Evolutionary conservation across 2,888 invertebrate genomes (phyloP), one percentile per base, ranked within the genome.

Genomic region (Habroteleia sp.): DNA sequence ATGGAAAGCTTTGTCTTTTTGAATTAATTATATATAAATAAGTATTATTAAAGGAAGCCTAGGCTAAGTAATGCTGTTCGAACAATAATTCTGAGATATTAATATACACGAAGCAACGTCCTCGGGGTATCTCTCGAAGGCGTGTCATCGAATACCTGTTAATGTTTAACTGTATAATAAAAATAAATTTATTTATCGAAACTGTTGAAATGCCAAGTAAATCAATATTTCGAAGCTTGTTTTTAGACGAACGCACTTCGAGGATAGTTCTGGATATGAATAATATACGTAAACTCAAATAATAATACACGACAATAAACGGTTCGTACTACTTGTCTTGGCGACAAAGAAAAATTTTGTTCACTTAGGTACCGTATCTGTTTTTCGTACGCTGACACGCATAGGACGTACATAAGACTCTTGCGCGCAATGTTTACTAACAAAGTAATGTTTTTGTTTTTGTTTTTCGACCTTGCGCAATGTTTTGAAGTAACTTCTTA

Each of bases 11-110:
- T 54, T 62, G 74, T 42, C 66, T 74, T 72, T 31, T 76, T 71
- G 69, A 74, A 76, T 78, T 77, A 65, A 80, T 75, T 79, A 81
- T 58, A 76, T 71, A 73, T 76, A 80, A 74, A 4, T 33, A 68
- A 81, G 74, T 65, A 63, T 56, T 46, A 76, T 72, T 65, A 76
- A 76, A 69, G 66, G 39, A 80, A 80, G 83, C 76, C 76, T 87
- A 85, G 83, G 83, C 81, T 88, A 87, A 87, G 87, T 80, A 83
- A 88, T 88, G 88, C 88, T 88, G 88, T 88, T 88, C 88, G 88
- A 87, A 88, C 88, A 88, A 88, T 88, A 88, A 88, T 85, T 85
- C 82, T 83, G 84, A 87, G 85, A 85, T 84, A 87, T 84, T 83
- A 84, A 84, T 82, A 83, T 79, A 79, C 73, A 79, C 73, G 79